These are phyloP conservation scores for Sebastes aleutianus DNA, from an alignment of 2,797 vertebrate species.

Conservation along the genomic window DNA sequence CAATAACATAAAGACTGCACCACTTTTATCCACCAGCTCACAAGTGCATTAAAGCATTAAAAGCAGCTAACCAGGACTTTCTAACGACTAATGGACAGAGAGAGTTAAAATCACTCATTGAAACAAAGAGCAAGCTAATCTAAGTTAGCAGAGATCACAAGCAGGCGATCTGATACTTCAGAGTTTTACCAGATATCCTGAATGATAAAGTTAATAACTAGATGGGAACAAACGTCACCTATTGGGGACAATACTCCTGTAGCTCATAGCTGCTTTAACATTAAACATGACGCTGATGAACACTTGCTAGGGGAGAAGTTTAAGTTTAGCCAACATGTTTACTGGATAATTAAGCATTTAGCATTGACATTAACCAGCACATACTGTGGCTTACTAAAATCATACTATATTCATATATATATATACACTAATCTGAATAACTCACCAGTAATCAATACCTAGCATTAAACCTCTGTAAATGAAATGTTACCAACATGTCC, in stretches of 20 bases:
- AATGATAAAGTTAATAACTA: fast-evolving
- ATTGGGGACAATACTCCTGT: background rate
- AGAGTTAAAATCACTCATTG: background rate
- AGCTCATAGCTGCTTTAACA: constrained; percentile 21
- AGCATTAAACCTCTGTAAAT: background rate
- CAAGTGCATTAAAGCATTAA: background rate
- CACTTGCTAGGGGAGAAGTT: constrained; percentile 26
- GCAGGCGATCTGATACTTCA: background rate
- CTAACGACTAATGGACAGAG: background rate
- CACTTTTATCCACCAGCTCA: background rate
- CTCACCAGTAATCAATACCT: background rate
- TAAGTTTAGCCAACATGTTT: constrained; percentile 28
- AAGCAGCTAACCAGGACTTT: background rate
- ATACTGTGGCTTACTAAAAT: fast-evolving
- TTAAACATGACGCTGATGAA: constrained; percentile 50
- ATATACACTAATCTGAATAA: fast-evolving
- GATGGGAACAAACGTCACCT: background rate
- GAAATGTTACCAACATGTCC: background rate
- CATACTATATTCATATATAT: fast-evolving
- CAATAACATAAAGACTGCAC: background rate
- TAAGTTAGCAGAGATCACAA: constrained; percentile 16
- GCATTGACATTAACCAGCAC: background rate
- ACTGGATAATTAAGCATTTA: background rate
- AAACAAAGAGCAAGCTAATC: constrained; percentile 68
- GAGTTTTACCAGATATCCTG: fast-evolving